Percentiles rank a stretch among this genome's conserved stretches.
phyloP scores from a whole-genome alignment of 2,797 vertebrate genomes.

The Sebastes wilsoni region DNA sequence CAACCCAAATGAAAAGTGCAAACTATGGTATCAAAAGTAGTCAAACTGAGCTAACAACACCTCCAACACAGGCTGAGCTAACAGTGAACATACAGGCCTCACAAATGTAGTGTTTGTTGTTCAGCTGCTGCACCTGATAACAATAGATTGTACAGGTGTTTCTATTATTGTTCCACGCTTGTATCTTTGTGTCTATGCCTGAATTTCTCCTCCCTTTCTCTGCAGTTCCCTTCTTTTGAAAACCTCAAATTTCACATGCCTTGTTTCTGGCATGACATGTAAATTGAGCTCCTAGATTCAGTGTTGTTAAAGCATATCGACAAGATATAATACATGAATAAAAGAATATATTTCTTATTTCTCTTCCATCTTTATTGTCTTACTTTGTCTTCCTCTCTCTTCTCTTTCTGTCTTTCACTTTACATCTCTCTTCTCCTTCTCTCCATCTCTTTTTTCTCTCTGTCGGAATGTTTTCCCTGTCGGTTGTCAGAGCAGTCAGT shows the following conservation, averaged over 20 bases:
- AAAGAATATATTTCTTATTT: neutral
- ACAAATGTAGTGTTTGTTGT: neutral
- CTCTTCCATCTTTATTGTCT: slow-evolving; percentile 11
- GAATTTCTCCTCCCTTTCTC: slow-evolving; percentile 4
- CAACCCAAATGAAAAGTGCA: neutral
- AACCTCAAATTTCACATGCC: slow-evolving; percentile 17
- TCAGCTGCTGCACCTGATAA: neutral
- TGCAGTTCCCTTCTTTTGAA: neutral
- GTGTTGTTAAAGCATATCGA: slow-evolving; percentile 12
- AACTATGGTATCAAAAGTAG: neutral
- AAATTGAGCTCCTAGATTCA: slow-evolving; percentile 15
- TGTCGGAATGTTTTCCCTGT: slow-evolving; percentile 71
- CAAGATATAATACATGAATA: slow-evolving; percentile 15
- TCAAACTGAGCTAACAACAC: neutral
- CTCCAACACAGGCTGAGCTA: neutral
- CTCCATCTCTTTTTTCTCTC: slow-evolving; percentile 30
- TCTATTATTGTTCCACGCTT: neutral
- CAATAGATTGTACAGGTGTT: slow-evolving; percentile 8
- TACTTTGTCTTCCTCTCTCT: neutral
- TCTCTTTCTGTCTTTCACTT: slow-evolving; percentile 23
- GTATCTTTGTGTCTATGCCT: neutral
- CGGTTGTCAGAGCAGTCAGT: slow-evolving; percentile 65
- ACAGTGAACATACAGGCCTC: neutral
- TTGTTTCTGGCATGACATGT: neutral
- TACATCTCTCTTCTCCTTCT: slow-evolving; percentile 31